phyloP scores from a whole-genome alignment of 2,113 vertebrate species.

The Lota lota region DNA sequence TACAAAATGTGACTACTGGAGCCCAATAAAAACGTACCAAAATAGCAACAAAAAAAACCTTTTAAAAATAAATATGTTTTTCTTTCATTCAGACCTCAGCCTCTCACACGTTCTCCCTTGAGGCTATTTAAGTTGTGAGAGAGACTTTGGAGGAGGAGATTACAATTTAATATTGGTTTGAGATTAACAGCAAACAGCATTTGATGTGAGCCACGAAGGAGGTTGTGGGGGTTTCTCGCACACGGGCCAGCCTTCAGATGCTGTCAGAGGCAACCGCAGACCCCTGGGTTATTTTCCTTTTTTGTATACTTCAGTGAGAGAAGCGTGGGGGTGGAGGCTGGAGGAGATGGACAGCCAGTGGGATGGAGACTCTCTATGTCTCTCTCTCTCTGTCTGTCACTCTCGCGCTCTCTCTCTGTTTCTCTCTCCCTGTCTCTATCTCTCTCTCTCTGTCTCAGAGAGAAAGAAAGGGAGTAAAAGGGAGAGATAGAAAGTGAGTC shows the following conservation, averaged over 20 bases:
- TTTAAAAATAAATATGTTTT: slow-evolving; percentile 62
- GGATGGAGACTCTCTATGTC: slow-evolving; percentile 25
- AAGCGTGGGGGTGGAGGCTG: too few species aligned
- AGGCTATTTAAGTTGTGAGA: slow-evolving; percentile 71
- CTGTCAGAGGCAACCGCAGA: slow-evolving; percentile 66
- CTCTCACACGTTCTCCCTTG: slow-evolving; percentile 37
- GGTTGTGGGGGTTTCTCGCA: slow-evolving; percentile 54
- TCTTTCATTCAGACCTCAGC: slow-evolving; percentile 67
- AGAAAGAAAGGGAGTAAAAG: too few species aligned
- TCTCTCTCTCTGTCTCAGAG: too few species aligned
- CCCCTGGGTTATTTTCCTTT: slow-evolving; percentile 26
- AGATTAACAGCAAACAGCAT: slow-evolving; percentile 79
- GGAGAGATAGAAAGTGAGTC: too few species aligned
- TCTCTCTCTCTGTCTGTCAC: too few species aligned
- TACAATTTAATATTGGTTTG: slow-evolving; percentile 77
- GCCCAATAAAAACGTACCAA: slow-evolving; percentile 59
- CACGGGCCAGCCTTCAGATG: slow-evolving; percentile 58
- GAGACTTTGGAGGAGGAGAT: slow-evolving; percentile 75
- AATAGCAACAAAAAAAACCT: slow-evolving; percentile 56
- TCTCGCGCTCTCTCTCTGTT: slow-evolving; percentile 39
- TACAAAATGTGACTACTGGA: slow-evolving; percentile 48
- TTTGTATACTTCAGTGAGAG: too few species aligned
- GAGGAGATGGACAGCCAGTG: slow-evolving; percentile 55
- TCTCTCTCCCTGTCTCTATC: slow-evolving; percentile 28
- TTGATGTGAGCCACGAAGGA: slow-evolving; percentile 79